Percentiles rank a stretch among this genome's conserved stretches.
Conservation (phyloP, 2,797 vertebrate species). For the Cossypha niveicapilla region DNA sequence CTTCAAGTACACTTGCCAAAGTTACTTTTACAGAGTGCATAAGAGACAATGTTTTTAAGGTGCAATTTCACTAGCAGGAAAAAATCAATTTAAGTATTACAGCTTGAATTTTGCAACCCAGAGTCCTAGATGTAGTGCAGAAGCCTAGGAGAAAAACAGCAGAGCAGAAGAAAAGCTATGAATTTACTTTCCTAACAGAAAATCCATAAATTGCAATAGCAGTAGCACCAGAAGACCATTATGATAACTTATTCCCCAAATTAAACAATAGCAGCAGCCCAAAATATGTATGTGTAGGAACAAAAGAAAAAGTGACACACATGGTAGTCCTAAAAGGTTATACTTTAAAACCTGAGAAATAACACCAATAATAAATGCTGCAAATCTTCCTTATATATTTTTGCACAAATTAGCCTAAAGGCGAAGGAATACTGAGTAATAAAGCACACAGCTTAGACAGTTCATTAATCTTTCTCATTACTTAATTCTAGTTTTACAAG, state of each 20-base stretch:
- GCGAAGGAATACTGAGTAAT: background rate
- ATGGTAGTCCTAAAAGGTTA: background rate
- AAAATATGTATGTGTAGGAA: background rate
- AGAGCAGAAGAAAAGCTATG: background rate
- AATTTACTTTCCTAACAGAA: background rate
- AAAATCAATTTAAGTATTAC: background rate
- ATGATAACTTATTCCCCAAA: background rate
- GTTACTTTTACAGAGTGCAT: background rate
- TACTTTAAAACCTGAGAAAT: background rate
- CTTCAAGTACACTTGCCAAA: background rate
- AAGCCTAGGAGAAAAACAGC: background rate
- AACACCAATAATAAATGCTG: background rate
- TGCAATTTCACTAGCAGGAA: background rate
- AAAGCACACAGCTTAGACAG: background rate
- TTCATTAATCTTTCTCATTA: slow-evolving; percentile 41
- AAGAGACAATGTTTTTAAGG: background rate
- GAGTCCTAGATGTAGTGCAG: background rate
- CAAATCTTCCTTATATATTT: background rate
- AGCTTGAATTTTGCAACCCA: background rate
- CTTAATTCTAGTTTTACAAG: slow-evolving; percentile 17
- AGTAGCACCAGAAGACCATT: background rate
- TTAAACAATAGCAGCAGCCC: background rate
- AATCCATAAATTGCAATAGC: background rate
- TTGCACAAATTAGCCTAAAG: slow-evolving; percentile 13
- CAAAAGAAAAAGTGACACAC: background rate